A percentile compares a stretch with the other conserved stretches of the same genome.
phyloP scores from a whole-genome alignment of 2,113 vertebrate genomes.

The Empidonax traillii region DNA sequence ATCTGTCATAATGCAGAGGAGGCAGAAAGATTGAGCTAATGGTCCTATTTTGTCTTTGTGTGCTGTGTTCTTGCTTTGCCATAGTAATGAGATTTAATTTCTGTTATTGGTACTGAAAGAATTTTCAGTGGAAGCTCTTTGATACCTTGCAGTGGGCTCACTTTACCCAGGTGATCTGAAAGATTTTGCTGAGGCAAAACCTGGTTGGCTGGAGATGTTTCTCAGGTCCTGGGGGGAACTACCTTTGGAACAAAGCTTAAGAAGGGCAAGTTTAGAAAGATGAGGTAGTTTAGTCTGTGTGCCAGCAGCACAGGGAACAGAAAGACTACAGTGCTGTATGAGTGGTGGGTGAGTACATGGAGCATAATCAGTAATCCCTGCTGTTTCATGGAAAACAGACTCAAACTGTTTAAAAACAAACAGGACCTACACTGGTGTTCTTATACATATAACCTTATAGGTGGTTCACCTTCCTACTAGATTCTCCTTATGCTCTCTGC shows the following conservation, averaged over 20 bases:
- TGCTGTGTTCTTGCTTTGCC: background rate
- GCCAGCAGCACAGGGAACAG: accelerated
- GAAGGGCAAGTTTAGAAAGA: accelerated
- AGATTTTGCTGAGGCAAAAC: background rate
- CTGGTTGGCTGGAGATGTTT: background rate
- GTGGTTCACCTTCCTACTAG: background rate
- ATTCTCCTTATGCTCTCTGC: background rate
- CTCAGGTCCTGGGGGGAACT: background rate
- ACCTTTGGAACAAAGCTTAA: background rate
- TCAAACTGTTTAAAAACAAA: background rate
- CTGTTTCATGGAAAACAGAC: background rate
- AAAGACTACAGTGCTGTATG: accelerated
- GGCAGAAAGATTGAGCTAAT: background rate
- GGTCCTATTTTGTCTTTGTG: background rate
- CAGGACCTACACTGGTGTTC: no score
- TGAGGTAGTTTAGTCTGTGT: background rate
- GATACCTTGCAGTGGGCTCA: background rate
- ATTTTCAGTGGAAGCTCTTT: background rate
- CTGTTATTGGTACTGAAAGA: background rate
- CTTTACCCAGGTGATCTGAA: background rate
- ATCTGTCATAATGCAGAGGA: background rate
- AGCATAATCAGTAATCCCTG: background rate
- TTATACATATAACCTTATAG: no score
- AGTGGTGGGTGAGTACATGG: background rate
- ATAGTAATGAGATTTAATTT: background rate